Evolutionary conservation across 2,888 invertebrate species (phyloP), one percentile per base, ranked within the genome.

Genomic region (Sarcophaga carnaria): DNA sequence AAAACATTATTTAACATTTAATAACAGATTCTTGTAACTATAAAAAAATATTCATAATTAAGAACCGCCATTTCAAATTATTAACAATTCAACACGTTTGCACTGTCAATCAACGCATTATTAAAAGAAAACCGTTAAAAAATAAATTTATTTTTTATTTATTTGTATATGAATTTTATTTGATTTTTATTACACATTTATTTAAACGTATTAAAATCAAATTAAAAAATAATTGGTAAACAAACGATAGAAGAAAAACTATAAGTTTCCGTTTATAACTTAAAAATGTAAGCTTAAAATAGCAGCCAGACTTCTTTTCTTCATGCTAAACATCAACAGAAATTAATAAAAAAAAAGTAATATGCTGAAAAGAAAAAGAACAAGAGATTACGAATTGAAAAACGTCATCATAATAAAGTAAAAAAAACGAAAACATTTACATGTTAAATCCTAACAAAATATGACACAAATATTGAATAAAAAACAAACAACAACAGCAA

Each of bases 351-450:
- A 37, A 37, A 37, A 37, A 37, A 37, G 4, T 4, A 25, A 22
- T 27, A 27, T 27, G 4, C 6, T 6, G 6, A 37, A 37, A 37
- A 37, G 37, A 8, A 37, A 37, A 37, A 37, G 37, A 37, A 17
- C 17, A 70, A 76, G 27, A 70, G 67, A 83, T 77, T 69, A 72
- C 64, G 54, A 27, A 64, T 80, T 69, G 47, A 81, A 74, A 62
- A 62, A 80, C 84, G 87, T 84, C 87, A 84, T 76, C 71, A 84
- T 54, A 54, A 54, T 14, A 17, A 54, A 54, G 63, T 62, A 60
- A 75, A 64, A 64, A 12, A 49, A 79, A 60, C 11, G 64, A 66
- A 47, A 63, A 49, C 67, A 74, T 83, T 86, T 80, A 82, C 82
- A 71, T 86, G 76, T 86, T 79, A 82, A 82, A 76, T 78, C 45